Evolutionary conservation across 2,797 vertebrate genomes (phyloP), one percentile per base, ranked within the genome.

Genomic region (Tachyglossus aculeatus): DNA sequence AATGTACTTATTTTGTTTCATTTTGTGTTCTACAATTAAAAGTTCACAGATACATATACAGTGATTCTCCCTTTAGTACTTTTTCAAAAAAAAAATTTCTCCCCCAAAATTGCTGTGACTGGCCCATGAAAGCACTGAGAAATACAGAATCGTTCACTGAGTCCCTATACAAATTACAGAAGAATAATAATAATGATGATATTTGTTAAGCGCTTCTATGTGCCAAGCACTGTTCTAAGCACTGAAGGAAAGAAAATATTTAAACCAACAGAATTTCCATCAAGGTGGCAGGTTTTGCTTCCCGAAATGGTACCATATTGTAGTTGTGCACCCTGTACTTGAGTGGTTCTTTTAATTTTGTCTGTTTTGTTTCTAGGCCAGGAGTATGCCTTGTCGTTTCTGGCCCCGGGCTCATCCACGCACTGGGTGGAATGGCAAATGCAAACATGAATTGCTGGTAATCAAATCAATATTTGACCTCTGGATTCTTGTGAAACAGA

Each of bases 361-460:
- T 67, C 9, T 58, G 15, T 37, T 82, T 76, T 80, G 6, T 14
- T 63, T 80, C 24, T 75, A 99, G 98, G 77, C 98, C 98, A 29
- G 97, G 94, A 37, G 94, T 94, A 15, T 99, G 97, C 73, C 94
- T 99, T 71, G 96, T 96, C 29, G 97, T 98, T 77, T 98, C 97
- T 3, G 98, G 98, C 50, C 98, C 98, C 19, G 98, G 98, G 32
- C 95, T 99, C 77, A 91, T 98, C 77, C 96, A 99, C 18, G 91
- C 94, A 5, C 92, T 99, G 52, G 94, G 95, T 60, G 98, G 98
- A 74, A 99, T 99, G 97, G 97, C 96, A 73, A 99, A 99, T 39
- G 94, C 97, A 33, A 97, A 96, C 74, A 77, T 94, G 79, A 99
- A 99, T 89, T 99, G 97, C 89, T 99, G 97, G 97, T 99, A 95